Percentiles rank a stretch among this genome's conserved stretches.
Evolutionary conservation across 2,113 vertebrate species (phyloP).

Genomic region (Epinephelus moara): DNA sequence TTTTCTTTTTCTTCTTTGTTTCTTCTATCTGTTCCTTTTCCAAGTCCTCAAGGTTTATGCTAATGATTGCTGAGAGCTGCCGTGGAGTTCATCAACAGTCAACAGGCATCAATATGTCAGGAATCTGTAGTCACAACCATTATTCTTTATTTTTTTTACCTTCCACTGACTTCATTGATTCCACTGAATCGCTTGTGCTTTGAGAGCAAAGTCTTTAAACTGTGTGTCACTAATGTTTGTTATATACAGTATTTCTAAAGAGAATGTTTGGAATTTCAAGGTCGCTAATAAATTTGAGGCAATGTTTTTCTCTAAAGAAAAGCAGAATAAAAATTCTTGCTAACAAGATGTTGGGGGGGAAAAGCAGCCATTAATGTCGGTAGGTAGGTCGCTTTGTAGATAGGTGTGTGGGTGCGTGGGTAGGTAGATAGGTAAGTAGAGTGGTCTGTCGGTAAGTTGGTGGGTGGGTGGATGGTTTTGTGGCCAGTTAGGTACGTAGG

Average conservation of each 20-base stretch:
- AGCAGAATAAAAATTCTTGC: too few species aligned
- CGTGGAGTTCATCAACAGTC: slow-evolving; percentile 39
- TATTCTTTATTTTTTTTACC: slow-evolving; percentile 15
- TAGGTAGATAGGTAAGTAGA: too few species aligned
- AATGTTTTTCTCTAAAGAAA: too few species aligned
- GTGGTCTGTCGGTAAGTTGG: too few species aligned
- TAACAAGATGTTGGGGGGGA: too few species aligned
- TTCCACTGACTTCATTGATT: slow-evolving; percentile 10
- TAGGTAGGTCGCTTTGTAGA: too few species aligned
- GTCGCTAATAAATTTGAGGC: too few species aligned
- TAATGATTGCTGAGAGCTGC: slow-evolving; percentile 32
- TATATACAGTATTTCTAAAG: not conserved
- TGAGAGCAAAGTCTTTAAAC: not conserved
- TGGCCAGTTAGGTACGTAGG: too few species aligned
- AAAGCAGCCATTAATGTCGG: too few species aligned
- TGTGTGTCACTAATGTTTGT: not conserved
- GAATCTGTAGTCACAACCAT: slow-evolving; percentile 24
- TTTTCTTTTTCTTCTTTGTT: not conserved
- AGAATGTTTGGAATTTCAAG: not conserved
- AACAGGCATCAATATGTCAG: slow-evolving; percentile 33
- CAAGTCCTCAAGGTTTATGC: slow-evolving; percentile 18
- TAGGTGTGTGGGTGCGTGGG: too few species aligned
- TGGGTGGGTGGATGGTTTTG: too few species aligned
- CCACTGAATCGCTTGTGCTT: not conserved
- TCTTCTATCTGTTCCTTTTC: not conserved